Conservation (phyloP, 2,113 vertebrate genomes). For the Lepus timidus region DNA sequence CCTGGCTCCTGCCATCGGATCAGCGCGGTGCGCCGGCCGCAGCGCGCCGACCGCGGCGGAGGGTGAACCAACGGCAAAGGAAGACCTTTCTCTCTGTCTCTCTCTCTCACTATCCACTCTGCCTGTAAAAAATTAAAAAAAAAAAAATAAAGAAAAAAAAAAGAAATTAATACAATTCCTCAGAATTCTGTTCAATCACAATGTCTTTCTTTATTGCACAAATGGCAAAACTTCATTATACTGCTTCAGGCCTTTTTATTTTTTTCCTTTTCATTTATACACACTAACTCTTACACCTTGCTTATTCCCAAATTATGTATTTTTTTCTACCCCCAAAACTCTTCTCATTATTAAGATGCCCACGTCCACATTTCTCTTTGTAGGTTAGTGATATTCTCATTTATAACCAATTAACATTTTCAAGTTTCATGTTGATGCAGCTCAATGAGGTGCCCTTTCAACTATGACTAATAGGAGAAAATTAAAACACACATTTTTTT, state of each 20-base stretch:
- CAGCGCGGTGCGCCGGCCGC: no score
- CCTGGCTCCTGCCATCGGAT: no score
- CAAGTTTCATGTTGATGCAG: slow-evolving; percentile 27
- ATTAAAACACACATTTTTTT: slow-evolving; percentile 48
- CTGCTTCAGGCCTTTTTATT: background rate
- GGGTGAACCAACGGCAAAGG: no score
- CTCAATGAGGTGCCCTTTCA: slow-evolving; percentile 35
- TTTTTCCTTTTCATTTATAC: background rate
- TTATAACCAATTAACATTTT: slow-evolving; percentile 67
- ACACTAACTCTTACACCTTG: background rate
- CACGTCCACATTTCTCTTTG: background rate
- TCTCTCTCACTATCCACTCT: no score
- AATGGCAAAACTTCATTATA: background rate
- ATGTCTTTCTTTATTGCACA: background rate
- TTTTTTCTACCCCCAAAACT: background rate
- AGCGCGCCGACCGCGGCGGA: no score
- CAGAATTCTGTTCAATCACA: background rate
- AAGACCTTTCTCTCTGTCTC: no score
- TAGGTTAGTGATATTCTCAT: slow-evolving; percentile 40
- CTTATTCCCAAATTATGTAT: background rate
- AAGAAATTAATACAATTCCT: background rate
- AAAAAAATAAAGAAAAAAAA: no score
- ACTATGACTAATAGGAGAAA: slow-evolving; percentile 71
- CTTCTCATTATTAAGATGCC: background rate
- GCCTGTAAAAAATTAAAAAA: no score